phyloP scores from a whole-genome alignment of 2,113 vertebrate genomes.

The Mixornis gularis region DNA sequence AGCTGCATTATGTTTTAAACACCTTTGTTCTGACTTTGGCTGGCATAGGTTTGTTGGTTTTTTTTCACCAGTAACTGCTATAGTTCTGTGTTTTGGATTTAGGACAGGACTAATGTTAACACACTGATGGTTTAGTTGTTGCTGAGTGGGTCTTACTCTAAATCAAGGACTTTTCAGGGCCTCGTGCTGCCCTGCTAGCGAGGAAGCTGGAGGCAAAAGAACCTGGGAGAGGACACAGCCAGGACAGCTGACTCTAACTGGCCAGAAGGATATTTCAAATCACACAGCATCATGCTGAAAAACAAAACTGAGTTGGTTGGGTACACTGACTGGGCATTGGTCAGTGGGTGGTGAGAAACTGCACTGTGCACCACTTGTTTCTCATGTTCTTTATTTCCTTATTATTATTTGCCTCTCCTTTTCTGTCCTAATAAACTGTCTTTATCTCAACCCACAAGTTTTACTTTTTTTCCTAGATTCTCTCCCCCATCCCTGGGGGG shows the following conservation, averaged over 20 bases:
- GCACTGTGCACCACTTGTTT: not conserved
- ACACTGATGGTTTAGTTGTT: not conserved
- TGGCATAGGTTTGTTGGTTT: not conserved
- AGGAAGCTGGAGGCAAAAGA: not conserved
- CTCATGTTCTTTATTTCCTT: not conserved
- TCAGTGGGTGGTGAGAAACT: not conserved
- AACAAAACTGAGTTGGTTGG: not conserved
- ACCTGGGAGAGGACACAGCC: not conserved
- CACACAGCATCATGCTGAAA: fast-evolving
- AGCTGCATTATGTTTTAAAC: not conserved
- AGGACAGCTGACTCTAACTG: not conserved
- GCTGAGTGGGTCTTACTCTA: not conserved
- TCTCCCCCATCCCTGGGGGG: not conserved
- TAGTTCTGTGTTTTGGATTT: not conserved
- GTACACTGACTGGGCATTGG: not conserved
- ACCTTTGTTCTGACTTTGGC: not conserved
- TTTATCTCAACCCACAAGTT: not conserved
- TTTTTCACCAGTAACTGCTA: not conserved
- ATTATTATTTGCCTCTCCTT: not conserved
- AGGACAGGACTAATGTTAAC: not conserved
- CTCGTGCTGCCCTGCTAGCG: fast-evolving
- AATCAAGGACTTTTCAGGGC: not conserved
- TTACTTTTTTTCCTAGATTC: not conserved
- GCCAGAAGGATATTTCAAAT: not conserved
- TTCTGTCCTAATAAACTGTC: not conserved